Conservation (phyloP, 2,888 invertebrate genomes). For the Amphipyra tragopoginis region DNA sequence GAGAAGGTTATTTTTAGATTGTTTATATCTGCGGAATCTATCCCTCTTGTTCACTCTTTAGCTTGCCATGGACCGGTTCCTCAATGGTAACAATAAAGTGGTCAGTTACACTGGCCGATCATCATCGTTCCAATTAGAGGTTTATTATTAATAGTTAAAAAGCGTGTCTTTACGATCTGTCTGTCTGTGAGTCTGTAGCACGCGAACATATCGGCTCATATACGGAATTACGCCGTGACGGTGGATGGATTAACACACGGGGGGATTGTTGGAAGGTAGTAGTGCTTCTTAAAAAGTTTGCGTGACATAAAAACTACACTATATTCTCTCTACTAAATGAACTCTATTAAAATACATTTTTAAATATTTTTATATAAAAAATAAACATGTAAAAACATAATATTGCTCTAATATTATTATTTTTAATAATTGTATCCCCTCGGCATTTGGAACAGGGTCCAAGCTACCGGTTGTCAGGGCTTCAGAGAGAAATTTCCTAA, state of each 20-base stretch:
- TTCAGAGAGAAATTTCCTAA: too few species aligned
- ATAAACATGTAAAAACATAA: too few species aligned
- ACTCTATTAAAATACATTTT: too few species aligned
- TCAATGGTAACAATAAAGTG: conserved; percentile 70
- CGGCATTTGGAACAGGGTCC: too few species aligned
- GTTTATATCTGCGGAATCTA: conserved; percentile 50
- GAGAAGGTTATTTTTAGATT: too few species aligned
- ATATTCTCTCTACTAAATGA: too few species aligned
- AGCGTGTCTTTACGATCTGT: conserved; percentile 81
- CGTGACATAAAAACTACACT: too few species aligned
- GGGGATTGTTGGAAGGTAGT: conserved; percentile 18
- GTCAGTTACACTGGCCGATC: conserved; percentile 70
- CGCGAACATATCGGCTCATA: conserved; percentile 78
- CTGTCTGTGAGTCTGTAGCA: conserved; percentile 75
- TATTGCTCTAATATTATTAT: too few species aligned
- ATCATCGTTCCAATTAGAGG: conserved; percentile 82
- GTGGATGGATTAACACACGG: conserved; percentile 58
- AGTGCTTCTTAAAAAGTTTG: too few species aligned
- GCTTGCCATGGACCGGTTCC: conserved; percentile 54
- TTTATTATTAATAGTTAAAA: conserved; percentile 84
- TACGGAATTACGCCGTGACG: conserved; percentile 79
- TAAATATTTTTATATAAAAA: too few species aligned
- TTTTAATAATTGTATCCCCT: too few species aligned
- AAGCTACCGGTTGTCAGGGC: too few species aligned
- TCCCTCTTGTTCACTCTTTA: neutral